Evolutionary conservation across 2,113 vertebrate species (phyloP).

Genomic region (Sinocyclocheilus anshuiensis): DNA sequence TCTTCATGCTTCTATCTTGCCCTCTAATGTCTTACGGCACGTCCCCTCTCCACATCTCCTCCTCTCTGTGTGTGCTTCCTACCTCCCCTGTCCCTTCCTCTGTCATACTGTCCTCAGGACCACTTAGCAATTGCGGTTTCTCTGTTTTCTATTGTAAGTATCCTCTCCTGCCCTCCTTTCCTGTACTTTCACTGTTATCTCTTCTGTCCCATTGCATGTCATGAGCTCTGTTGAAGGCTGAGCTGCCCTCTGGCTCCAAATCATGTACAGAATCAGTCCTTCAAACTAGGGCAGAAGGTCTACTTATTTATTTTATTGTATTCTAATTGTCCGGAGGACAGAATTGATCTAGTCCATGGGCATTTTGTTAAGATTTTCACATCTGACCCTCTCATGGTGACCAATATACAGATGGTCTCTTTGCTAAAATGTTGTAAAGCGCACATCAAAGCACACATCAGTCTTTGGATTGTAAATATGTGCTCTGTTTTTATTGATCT

Average conservation of each 20-base stretch:
- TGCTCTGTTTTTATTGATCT: background rate
- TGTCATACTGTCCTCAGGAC: slow-evolving; percentile 87
- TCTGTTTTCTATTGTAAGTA: slow-evolving; percentile 99
- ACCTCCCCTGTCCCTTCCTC: slow-evolving; percentile 49
- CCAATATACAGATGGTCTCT: background rate
- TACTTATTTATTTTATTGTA: slow-evolving; percentile 7
- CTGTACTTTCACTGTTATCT: slow-evolving; percentile 50
- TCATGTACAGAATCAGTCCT: background rate
- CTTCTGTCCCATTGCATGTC: slow-evolving; percentile 27
- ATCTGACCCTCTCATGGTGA: background rate
- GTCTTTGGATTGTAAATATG: background rate
- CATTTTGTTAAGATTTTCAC: background rate
- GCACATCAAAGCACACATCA: background rate
- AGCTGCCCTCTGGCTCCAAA: slow-evolving; percentile 4
- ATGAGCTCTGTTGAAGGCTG: background rate
- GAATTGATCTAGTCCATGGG: slow-evolving; percentile 30
- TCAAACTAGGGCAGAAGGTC: slow-evolving; percentile 2
- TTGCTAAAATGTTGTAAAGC: background rate
- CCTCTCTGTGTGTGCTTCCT: slow-evolving; percentile 22
- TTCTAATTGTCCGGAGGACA: background rate
- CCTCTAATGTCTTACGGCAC: slow-evolving; percentile 22
- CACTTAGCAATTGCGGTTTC: slow-evolving; percentile 95
- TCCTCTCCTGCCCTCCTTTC: slow-evolving; percentile 62
- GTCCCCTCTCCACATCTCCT: background rate
- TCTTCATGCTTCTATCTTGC: background rate